These are phyloP conservation scores for Champsocephalus gunnari DNA, from an alignment of 2,797 vertebrate species.

Conservation along the genomic window DNA sequence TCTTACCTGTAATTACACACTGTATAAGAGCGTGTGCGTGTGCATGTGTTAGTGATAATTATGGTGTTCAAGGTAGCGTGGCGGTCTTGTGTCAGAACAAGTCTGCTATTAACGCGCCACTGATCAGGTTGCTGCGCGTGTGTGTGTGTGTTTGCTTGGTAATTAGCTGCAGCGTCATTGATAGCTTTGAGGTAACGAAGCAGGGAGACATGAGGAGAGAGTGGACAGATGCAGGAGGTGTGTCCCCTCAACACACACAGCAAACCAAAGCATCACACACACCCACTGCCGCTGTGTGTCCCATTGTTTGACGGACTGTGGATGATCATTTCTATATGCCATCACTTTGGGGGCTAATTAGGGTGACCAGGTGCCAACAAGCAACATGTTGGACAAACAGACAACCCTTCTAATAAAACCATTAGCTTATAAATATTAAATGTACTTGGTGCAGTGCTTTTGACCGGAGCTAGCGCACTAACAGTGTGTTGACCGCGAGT, in stretches of 20 bases:
- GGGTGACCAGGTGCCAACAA: too few species aligned
- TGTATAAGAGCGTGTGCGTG: not conserved
- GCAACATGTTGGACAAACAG: too few species aligned
- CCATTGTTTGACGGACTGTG: slow-evolving; percentile 24
- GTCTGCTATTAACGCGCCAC: slow-evolving; percentile 52
- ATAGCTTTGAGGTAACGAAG: slow-evolving; percentile 39
- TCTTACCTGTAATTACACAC: slow-evolving; percentile 72
- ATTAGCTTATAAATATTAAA: too few species aligned
- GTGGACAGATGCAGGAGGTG: slow-evolving; percentile 64
- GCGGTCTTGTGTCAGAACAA: slow-evolving; percentile 57
- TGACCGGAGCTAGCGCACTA: too few species aligned
- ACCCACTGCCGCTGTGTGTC: slow-evolving; percentile 19
- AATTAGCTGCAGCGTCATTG: slow-evolving; percentile 40
- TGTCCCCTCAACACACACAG: slow-evolving; percentile 37
- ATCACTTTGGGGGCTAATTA: too few species aligned
- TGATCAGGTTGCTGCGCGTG: slow-evolving; percentile 53
- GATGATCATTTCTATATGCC: too few species aligned
- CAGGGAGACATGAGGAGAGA: slow-evolving; percentile 9
- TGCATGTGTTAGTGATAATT: slow-evolving; percentile 47
- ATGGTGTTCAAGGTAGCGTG: slow-evolving; percentile 50
- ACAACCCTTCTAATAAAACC: too few species aligned
- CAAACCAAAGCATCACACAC: slow-evolving; percentile 32
- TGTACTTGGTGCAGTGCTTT: too few species aligned
- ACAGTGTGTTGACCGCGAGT: too few species aligned
- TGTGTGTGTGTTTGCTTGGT: slow-evolving; percentile 32